Base-by-base conservation (phyloP, 1,140 invertebrate genomes). In the Drosophila equinoxialis region DNA sequence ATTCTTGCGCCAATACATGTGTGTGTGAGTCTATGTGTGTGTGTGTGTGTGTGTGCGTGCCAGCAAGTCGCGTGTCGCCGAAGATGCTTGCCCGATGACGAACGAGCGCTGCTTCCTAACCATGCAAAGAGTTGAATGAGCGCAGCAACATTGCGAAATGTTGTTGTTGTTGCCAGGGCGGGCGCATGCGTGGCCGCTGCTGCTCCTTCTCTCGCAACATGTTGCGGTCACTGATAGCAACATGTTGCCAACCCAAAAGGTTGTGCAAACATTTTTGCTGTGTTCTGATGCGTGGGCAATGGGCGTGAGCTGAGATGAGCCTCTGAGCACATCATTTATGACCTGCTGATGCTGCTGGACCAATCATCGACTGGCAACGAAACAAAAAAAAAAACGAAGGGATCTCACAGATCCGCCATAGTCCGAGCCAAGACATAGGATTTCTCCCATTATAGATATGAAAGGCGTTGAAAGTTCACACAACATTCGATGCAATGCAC, bases 21-120 rank as follows among this genome's bases (percentile, higher is more conserved):
- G 55, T 60, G 37, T 6, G 39, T 37, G 41, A 41, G n/a, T 33
- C 20, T 51, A n/a, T 42, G 37, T 54, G 42, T 41, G 65, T 30
- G 63, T 48, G 60, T 54, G 35, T 23, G 45, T 45, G 26, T 54
- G 60, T 58, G 37, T 20, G 20, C 37, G 23, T 71, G 45, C 14
- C n/a, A 23, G 35, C 59, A 71, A 79, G 80, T 83, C 81, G 81
- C 81, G 81, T 83, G 80, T 77, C 81, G 41, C 65, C 55, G 65
- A 51, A 83, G 76, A 83, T 83, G 76, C 70, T 83, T 79, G 62
- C 10, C 33, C 68, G 74, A 79, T 78, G 76, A 78, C 76, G 73
- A 78, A 75, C 68, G 64, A 41, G n/a, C 30, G 30, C 30, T 30
- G 30, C 41, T 55, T 42, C 8, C 35, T 30, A 23, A 26, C 37